Evolutionary conservation across 2,888 invertebrate species (phyloP).

Genomic region (Limnephilus rhombicus): DNA sequence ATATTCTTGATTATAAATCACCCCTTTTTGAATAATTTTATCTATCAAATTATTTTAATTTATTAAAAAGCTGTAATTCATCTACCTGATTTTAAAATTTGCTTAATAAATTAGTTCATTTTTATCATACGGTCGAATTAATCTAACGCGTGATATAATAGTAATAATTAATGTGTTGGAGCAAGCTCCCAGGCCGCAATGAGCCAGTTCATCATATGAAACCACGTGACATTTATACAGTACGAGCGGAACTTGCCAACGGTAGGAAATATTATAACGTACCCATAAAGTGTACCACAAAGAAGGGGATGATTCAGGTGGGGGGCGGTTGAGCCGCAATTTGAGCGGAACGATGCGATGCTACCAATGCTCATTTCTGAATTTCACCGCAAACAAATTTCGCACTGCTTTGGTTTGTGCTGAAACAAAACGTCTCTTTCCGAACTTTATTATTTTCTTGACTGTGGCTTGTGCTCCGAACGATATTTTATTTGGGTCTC

Average conservation of each 20-base stretch:
- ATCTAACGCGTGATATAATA: neutral
- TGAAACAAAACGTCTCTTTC: conserved; percentile 20
- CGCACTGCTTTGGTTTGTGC: neutral
- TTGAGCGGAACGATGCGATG: conserved; percentile 17
- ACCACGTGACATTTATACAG: neutral
- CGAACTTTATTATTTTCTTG: conserved; percentile 22
- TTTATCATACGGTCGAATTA: conserved; percentile 18
- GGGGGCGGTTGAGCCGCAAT: conserved; percentile 14
- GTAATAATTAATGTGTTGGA: neutral
- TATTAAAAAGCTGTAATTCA: neutral
- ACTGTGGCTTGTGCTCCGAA: neutral
- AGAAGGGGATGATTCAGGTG: conserved; percentile 12
- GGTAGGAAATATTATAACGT: conserved; percentile 11
- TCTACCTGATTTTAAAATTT: neutral
- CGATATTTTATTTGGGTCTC: neutral
- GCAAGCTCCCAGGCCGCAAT: conserved; percentile 3
- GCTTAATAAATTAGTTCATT: neutral
- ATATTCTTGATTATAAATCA: too few species aligned
- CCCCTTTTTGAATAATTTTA: too few species aligned
- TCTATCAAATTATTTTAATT: too few species aligned
- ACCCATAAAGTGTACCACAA: conserved; percentile 26
- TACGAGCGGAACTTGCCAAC: conserved; percentile 2
- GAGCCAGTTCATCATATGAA: conserved; percentile 20
- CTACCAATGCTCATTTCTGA: conserved; percentile 30
- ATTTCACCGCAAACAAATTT: conserved; percentile 39